Conservation (phyloP, 2,113 vertebrate species). For the Irena cyanogastra region DNA sequence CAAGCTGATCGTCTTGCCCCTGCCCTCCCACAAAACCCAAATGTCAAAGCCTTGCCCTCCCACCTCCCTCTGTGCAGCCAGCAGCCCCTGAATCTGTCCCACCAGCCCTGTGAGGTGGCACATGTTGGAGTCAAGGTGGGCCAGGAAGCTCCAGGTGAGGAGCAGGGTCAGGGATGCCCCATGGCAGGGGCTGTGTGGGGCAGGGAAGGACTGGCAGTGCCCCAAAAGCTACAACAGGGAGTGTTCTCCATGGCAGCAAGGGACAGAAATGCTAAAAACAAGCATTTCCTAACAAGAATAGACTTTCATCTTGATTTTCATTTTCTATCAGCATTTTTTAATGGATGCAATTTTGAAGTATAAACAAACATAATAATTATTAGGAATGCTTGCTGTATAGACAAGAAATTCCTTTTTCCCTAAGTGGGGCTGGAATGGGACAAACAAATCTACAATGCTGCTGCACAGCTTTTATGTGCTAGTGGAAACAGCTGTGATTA, state of each 20-base stretch:
- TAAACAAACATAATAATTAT: constrained; percentile 42
- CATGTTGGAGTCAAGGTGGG: not conserved
- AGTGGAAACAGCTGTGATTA: not conserved
- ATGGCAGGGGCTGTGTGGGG: not conserved
- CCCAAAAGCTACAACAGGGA: not conserved
- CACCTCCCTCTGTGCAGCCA: not conserved
- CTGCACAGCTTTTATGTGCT: not conserved
- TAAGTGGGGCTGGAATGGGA: not conserved
- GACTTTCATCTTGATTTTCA: not conserved
- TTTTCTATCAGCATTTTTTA: constrained; percentile 22
- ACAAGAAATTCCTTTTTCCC: constrained; percentile 27
- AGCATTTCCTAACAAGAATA: not conserved
- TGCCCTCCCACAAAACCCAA: not conserved
- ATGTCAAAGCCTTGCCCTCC: not conserved
- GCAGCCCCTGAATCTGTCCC: not conserved
- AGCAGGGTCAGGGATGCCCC: not conserved
- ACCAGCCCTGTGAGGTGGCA: not conserved
- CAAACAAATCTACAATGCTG: not conserved
- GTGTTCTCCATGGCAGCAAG: not conserved
- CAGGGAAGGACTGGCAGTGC: not conserved
- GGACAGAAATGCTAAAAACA: not conserved
- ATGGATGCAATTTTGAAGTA: constrained; percentile 6
- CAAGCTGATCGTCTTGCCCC: not conserved
- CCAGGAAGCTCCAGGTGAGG: not conserved
- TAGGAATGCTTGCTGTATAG: not conserved